These are phyloP conservation scores for Pseudochirops corinnae DNA, from an alignment of 2,797 vertebrate genomes.

Conservation along the genomic window DNA sequence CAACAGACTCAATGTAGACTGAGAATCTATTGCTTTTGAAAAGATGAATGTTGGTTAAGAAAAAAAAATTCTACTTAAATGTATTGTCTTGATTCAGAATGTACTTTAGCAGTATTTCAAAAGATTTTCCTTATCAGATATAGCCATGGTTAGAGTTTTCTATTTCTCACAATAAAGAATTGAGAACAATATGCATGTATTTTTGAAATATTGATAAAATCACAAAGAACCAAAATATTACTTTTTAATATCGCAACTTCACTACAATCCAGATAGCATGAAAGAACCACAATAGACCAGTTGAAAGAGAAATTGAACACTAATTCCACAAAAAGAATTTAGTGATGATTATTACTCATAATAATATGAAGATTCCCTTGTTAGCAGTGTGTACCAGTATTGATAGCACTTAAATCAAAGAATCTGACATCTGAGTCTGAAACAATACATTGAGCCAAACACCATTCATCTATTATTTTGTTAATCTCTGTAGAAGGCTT, in stretches of 20 bases:
- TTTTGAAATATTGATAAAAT: conserved; percentile 61
- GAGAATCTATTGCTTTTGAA: conserved; percentile 89
- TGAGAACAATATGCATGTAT: conserved; percentile 60
- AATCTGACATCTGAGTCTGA: conserved; percentile 18
- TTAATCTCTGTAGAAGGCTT: neutral
- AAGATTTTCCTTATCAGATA: conserved; percentile 74
- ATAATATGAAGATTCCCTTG: neutral
- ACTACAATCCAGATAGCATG: neutral
- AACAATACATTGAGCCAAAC: neutral
- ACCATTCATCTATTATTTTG: neutral
- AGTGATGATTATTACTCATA: conserved; percentile 48
- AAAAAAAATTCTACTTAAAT: conserved; percentile 81
- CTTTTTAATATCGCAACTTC: neutral
- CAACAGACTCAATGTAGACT: conserved; percentile 85
- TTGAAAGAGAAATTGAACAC: conserved; percentile 10
- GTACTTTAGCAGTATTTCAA: conserved; percentile 81
- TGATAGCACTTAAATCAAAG: conserved; percentile 37
- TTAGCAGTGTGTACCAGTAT: neutral
- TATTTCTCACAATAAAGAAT: conserved; percentile 74
- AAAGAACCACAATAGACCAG: conserved; percentile 41
- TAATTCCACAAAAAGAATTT: conserved; percentile 37
- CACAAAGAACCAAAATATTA: conserved; percentile 38
- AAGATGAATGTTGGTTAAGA: conserved; percentile 85
- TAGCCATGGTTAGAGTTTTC: conserved; percentile 69
- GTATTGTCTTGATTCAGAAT: conserved; percentile 83